phyloP scores from a whole-genome alignment of 2,113 vertebrate species.

The Heterotilapia buettikoferi region DNA sequence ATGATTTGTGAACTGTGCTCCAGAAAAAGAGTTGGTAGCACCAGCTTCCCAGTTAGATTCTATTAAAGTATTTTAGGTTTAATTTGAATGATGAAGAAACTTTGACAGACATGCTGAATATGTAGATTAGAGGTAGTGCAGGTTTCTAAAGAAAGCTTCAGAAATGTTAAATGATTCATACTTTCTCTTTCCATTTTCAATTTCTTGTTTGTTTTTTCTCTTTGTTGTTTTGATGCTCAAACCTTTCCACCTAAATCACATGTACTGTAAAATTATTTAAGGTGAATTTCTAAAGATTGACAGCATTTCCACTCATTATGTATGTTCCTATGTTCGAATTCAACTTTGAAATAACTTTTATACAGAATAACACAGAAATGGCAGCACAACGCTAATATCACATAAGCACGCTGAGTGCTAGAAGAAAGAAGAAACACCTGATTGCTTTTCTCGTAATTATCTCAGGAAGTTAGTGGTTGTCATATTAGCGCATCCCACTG shows the following conservation, averaged over 20 bases:
- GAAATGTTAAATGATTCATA: neutral
- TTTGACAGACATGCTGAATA: neutral
- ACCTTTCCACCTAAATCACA: neutral
- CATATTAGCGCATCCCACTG: fast-evolving
- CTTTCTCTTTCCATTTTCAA: neutral
- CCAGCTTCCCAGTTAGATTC: neutral
- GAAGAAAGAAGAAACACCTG: neutral
- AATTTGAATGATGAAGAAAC: neutral
- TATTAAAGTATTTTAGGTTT: neutral
- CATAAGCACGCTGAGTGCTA: neutral
- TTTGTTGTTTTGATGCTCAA: neutral
- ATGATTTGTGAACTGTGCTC: neutral
- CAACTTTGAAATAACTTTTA: fast-evolving
- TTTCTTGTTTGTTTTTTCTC: fast-evolving
- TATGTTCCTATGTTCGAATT: neutral
- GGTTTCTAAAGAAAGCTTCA: neutral
- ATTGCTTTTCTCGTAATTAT: fast-evolving
- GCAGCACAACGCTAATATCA: neutral
- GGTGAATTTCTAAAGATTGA: fast-evolving
- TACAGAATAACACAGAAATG: fast-evolving
- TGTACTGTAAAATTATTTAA: neutral
- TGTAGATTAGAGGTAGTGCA: neutral
- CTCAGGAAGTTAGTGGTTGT: fast-evolving
- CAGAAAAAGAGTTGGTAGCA: fast-evolving
- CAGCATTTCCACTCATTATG: fast-evolving